phyloP scores from a whole-genome alignment of 1,140 invertebrate species.

The Sesamia nonagrioides region DNA sequence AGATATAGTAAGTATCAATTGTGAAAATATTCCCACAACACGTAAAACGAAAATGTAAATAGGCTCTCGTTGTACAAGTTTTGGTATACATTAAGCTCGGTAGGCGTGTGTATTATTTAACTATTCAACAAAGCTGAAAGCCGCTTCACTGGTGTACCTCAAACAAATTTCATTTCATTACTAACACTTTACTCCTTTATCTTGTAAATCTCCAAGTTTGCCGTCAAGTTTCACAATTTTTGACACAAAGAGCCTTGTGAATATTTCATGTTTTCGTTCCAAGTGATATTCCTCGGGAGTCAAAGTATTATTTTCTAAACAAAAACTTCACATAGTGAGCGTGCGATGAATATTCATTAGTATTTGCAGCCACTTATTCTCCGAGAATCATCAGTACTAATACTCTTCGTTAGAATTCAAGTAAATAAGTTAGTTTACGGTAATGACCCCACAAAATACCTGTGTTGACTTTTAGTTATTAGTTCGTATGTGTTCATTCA shows the following conservation, averaged over 20 bases:
- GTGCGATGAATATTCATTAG: constrained; percentile 74
- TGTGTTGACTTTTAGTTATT: constrained; percentile 8
- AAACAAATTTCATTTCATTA: constrained; percentile 55
- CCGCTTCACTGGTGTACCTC: constrained; percentile 27
- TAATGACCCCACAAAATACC: constrained; percentile 29
- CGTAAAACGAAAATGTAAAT: constrained; percentile 19
- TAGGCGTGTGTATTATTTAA: constrained; percentile 25
- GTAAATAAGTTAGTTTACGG: constrained; percentile 11
- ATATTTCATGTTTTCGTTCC: constrained; percentile 78
- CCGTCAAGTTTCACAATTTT: constrained; percentile 70
- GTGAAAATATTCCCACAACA: constrained; percentile 21
- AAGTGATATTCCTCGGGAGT: constrained; percentile 66
- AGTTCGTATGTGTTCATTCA: constrained; percentile 11
- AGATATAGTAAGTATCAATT: not conserved
- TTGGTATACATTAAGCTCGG: constrained; percentile 18
- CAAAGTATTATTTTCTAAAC: constrained; percentile 74
- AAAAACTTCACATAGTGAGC: constrained; percentile 57
- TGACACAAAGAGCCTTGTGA: constrained; percentile 72
- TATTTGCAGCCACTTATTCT: constrained; percentile 26
- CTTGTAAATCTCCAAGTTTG: constrained; percentile 72
- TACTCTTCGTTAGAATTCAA: constrained; percentile 32
- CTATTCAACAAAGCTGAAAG: constrained; percentile 34
- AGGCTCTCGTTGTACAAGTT: constrained; percentile 15
- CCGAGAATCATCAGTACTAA: constrained; percentile 1
- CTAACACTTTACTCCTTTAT: constrained; percentile 66